Conservation (phyloP, 2,113 vertebrate genomes). For the Alouatta palliata region DNA sequence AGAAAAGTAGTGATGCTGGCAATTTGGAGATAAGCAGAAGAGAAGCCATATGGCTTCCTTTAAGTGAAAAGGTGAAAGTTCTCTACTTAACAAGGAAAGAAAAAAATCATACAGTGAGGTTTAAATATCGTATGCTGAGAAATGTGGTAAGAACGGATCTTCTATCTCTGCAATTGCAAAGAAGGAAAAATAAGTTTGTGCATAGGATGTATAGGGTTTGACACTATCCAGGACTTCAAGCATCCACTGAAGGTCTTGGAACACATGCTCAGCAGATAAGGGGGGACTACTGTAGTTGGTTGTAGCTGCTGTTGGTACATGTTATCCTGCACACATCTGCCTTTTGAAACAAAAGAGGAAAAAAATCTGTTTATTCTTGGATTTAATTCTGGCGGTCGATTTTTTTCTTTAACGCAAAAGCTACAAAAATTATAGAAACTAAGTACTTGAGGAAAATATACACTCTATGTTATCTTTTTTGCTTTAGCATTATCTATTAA, state of each 20-base stretch:
- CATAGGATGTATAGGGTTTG: background rate
- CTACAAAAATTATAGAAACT: conserved; percentile 18
- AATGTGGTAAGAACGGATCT: background rate
- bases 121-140: background rate
- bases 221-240: background rate
- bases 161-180: background rate
- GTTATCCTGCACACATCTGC: background rate
- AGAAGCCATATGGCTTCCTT: background rate
- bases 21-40: background rate
- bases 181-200: background rate
- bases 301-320: background rate
- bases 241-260: background rate
- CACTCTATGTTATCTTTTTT: background rate
- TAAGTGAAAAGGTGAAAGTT: background rate
- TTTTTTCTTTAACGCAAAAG: background rate
- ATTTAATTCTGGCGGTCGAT: background rate
- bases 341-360: conserved; percentile 2
- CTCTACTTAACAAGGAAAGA: background rate
- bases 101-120: background rate
- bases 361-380: conserved; percentile 19
- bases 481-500: background rate
- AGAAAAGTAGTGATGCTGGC: background rate
- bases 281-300: background rate
- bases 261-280: background rate
- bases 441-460: background rate